These are phyloP conservation scores for Onychorhynchus coronatus DNA, from an alignment of 2,113 vertebrate species.

Conservation along the genomic window DNA sequence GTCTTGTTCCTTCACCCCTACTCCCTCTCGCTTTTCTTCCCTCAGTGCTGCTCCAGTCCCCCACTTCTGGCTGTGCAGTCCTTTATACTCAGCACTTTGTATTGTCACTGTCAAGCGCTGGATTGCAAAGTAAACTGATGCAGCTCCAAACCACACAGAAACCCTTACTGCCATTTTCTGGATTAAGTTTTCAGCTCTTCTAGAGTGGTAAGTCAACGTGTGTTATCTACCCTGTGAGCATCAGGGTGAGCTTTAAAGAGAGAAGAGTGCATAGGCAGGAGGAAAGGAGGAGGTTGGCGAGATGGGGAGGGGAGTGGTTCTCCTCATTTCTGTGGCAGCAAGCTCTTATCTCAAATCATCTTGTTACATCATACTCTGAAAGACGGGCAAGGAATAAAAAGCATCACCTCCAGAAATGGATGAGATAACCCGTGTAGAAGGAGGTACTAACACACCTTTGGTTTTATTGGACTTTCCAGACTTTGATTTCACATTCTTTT, in stretches of 20 bases:
- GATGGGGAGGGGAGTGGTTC: neutral
- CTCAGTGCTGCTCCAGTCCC: neutral
- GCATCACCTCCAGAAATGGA: neutral
- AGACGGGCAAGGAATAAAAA: neutral
- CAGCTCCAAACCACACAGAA: neutral
- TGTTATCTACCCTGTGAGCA: neutral
- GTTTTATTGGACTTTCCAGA: slow-evolving; percentile 34
- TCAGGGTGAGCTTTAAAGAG: neutral
- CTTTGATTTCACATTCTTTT: slow-evolving; percentile 8
- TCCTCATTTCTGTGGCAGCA: neutral
- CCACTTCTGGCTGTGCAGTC: neutral
- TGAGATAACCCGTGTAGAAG: neutral
- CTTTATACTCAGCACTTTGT: neutral
- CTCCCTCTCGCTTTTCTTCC: neutral
- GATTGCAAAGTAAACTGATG: neutral
- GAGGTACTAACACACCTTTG: neutral
- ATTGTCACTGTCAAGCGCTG: rapidly evolving
- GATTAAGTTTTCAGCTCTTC: neutral
- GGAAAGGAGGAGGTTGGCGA: neutral
- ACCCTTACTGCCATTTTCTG: neutral
- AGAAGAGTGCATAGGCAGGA: neutral
- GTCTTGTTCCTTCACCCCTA: neutral
- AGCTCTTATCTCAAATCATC: neutral
- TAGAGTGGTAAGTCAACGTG: neutral
- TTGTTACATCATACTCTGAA: neutral